phyloP scores from a whole-genome alignment of 2,797 vertebrate species.

The Acipenser ruthenus region DNA sequence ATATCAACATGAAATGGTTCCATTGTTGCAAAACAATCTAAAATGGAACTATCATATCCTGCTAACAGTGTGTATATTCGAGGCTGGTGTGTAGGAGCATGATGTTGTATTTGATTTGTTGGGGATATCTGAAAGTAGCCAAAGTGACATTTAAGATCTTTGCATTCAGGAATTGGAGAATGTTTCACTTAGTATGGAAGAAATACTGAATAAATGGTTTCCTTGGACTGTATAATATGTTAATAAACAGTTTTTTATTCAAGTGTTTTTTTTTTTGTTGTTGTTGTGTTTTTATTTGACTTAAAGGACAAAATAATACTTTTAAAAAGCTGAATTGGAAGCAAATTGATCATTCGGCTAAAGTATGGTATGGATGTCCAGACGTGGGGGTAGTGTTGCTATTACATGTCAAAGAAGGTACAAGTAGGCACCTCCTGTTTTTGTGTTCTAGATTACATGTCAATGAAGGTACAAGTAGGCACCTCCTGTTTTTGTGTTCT shows the following conservation, averaged over 20 bases:
- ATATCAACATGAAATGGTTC: no score
- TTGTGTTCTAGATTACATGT: not conserved
- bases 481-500: not conserved
- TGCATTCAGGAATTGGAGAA: no score
- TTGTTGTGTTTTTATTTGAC: not conserved
- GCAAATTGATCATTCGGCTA: not conserved
- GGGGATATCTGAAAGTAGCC: no score
- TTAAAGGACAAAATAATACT: not conserved
- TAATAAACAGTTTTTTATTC: not conserved
- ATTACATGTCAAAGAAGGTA: not conserved
- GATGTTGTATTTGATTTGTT: no score
- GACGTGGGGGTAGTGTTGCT: not conserved
- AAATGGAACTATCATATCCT: no score
- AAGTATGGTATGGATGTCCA: slow-evolving; percentile 1
- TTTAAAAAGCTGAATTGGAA: not conserved
- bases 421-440: not conserved
- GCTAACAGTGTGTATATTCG: no score
- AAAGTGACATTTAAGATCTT: no score
- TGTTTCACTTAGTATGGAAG: no score
- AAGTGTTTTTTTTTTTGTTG: not conserved
- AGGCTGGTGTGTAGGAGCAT: no score
- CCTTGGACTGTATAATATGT: not conserved
- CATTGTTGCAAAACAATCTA: no score
- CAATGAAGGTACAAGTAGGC: not conserved
- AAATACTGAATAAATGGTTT: not conserved